Evolutionary conservation across 2,888 invertebrate genomes (phyloP).

Genomic region (Brenthis daphne): DNA sequence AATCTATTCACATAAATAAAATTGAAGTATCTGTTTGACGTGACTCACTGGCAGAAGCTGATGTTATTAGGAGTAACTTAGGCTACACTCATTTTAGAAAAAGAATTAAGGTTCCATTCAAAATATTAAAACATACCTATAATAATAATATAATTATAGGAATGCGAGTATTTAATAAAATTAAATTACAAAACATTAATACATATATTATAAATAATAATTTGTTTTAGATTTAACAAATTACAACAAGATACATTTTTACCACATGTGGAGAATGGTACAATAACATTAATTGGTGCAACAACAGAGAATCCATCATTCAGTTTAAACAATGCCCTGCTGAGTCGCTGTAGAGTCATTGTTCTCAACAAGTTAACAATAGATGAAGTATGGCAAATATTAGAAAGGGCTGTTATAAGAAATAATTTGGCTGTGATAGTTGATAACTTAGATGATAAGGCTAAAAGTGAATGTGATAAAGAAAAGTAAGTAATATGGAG

Average conservation of each 20-base stretch:
- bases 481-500: constrained; percentile 47
- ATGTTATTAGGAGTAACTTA: no score
- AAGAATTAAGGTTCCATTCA: no score
- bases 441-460: constrained; percentile 47
- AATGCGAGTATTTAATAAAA: no score
- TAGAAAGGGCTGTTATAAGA: constrained; percentile 80
- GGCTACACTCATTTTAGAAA: no score
- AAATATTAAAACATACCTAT: no score
- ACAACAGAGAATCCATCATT: constrained; percentile 96
- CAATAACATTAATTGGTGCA: constrained; percentile 89
- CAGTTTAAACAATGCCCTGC: constrained; percentile 88
- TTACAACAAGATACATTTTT: constrained; percentile 91
- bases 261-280: constrained; percentile 90
- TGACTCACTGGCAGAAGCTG: no score
- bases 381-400: constrained; percentile 83
- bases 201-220: neutral
- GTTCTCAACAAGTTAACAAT: constrained; percentile 86
- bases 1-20: no score
- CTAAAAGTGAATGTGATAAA: constrained; percentile 36
- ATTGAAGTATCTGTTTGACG: no score
- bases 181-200: no score
- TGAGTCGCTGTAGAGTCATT: constrained; percentile 90
- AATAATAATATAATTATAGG: no score
- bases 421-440: constrained; percentile 55
- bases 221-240: constrained; percentile 86